Percentiles rank a stretch among this genome's conserved stretches.
Evolutionary conservation across 2,113 vertebrate genomes (phyloP).

Genomic region (Syrrhaptes paradoxus): DNA sequence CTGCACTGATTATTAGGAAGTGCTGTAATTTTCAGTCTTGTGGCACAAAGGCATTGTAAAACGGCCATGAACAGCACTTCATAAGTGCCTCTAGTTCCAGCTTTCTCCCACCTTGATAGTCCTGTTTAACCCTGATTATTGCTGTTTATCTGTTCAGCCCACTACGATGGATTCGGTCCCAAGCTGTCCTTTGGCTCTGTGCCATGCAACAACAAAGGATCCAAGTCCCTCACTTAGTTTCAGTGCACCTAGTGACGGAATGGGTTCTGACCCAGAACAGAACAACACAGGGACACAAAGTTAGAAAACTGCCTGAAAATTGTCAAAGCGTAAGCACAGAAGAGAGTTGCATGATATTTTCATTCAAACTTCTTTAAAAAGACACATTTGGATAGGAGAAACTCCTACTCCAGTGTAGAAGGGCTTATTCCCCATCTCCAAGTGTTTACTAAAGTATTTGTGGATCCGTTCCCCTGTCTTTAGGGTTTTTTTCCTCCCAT

Average conservation of each 20-base stretch:
- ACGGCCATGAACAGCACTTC: background rate
- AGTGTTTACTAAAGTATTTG: background rate
- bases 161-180: background rate
- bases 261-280: background rate
- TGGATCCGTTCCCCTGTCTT: background rate
- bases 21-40: background rate
- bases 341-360: background rate
- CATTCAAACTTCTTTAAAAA: background rate
- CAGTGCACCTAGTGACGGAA: background rate
- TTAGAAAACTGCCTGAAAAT: background rate
- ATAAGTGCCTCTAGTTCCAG: background rate
- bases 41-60: background rate
- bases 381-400: background rate
- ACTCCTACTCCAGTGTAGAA: background rate
- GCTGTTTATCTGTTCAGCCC: background rate
- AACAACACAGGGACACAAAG: background rate
- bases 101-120: background rate
- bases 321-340: background rate
- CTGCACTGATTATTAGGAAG: conserved; percentile 11
- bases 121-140: conserved; percentile 3
- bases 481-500: background rate
- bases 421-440: background rate
- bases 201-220: background rate
- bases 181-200: background rate
- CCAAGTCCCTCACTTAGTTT: background rate